Evolutionary conservation across 2,113 vertebrate species (phyloP).

Genomic region (Pyxicephalus adspersus): DNA sequence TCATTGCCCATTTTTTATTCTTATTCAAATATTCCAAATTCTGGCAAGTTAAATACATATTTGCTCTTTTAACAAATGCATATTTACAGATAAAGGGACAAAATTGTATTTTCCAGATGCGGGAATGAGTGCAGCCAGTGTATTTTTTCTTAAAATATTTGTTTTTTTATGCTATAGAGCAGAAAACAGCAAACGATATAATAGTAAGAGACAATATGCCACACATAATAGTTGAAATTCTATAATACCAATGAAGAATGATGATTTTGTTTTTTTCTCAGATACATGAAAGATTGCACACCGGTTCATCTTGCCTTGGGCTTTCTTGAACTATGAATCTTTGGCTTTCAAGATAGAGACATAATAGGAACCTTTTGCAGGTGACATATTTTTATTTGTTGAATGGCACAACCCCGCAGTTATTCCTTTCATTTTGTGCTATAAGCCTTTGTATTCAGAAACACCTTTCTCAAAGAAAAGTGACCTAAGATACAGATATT

Average conservation of each 20-base stretch:
- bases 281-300: conserved; percentile 23
- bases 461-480: conserved; percentile 3
- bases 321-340: conserved; percentile 48
- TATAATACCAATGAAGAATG: conserved; percentile 40
- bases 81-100: background rate
- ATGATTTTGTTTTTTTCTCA: conserved; percentile 41
- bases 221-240: conserved; percentile 19
- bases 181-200: conserved; percentile 9
- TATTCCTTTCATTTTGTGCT: conserved; percentile 30
- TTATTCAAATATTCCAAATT: background rate
- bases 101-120: background rate
- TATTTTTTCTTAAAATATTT: conserved; percentile 8
- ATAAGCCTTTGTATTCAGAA: conserved; percentile 12
- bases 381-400: conserved; percentile 55
- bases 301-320: conserved; percentile 37
- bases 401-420: conserved; percentile 40
- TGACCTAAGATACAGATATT: background rate
- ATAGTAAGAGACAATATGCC: conserved; percentile 4
- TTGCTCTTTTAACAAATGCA: background rate
- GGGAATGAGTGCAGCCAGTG: too few relatives aligned
- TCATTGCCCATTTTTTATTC: background rate
- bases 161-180: background rate
- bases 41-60: background rate
- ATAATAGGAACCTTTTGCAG: conserved; percentile 51
- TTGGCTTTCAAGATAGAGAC: conserved; percentile 42